phyloP scores from a whole-genome alignment of 2,113 vertebrate genomes.

The Ciconia boyciana region DNA sequence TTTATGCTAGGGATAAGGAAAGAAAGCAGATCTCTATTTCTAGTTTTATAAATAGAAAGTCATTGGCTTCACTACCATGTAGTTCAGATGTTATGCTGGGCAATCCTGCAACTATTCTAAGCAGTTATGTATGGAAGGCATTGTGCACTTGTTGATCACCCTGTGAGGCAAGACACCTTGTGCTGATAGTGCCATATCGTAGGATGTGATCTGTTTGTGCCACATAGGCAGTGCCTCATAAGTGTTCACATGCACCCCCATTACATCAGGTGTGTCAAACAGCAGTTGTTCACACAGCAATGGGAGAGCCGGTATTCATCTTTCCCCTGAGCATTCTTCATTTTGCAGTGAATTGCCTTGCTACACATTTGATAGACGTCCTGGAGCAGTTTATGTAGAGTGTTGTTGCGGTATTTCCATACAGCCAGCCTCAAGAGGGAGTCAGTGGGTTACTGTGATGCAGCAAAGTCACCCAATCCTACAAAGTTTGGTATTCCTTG shows the following conservation, averaged over 20 bases:
- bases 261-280: not conserved
- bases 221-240: accelerated
- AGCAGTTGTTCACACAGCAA: not conserved
- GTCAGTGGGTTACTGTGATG: not conserved
- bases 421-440: not conserved
- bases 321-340: not conserved
- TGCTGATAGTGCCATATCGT: accelerated
- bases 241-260: not conserved
- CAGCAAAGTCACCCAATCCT: accelerated
- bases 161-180: not conserved
- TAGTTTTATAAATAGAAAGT: not conserved
- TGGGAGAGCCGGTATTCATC: not conserved
- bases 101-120: not conserved
- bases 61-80: not conserved
- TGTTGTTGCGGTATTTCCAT: accelerated
- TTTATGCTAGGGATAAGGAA: not conserved
- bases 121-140: accelerated
- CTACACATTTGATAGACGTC: accelerated
- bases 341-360: not conserved
- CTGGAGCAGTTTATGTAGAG: accelerated
- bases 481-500: not conserved
- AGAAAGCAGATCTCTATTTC: not conserved
- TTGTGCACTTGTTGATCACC: not conserved
- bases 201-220: not conserved
- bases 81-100: not conserved